phyloP scores from a whole-genome alignment of 2,888 invertebrate species.

The Hartigia nigra region DNA sequence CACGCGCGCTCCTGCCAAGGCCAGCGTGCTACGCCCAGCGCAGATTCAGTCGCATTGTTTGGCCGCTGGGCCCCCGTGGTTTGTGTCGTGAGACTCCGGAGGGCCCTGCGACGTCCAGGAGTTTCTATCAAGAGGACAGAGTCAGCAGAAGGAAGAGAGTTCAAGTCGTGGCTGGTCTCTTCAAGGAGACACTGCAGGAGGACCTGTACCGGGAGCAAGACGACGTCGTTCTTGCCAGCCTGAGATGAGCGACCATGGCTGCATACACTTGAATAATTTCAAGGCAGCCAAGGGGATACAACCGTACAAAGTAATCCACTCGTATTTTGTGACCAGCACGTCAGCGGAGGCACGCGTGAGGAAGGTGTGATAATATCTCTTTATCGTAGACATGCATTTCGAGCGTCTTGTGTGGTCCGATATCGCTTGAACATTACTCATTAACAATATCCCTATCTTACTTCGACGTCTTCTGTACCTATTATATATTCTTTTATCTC shows the following conservation, averaged over 20 bases:
- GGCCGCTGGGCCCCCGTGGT: slow-evolving; percentile 29
- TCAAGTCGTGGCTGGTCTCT: slow-evolving; percentile 35
- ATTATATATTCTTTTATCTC: slow-evolving; percentile 1
- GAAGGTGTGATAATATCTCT: slow-evolving; percentile 73
- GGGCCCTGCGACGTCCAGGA: slow-evolving; percentile 36
- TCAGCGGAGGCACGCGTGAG: slow-evolving; percentile 83
- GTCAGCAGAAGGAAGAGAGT: slow-evolving; percentile 48
- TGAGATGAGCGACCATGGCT: slow-evolving; percentile 77
- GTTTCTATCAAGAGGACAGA: neutral
- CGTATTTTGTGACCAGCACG: slow-evolving; percentile 86
- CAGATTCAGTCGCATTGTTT: slow-evolving; percentile 27
- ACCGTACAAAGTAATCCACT: slow-evolving; percentile 83
- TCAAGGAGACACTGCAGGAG: neutral
- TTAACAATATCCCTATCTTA: neutral
- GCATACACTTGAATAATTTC: slow-evolving; percentile 83
- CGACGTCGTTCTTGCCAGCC: slow-evolving; percentile 38
- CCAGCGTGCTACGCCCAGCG: slow-evolving; percentile 56
- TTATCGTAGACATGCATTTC: slow-evolving; percentile 17
- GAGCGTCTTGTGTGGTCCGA: neutral
- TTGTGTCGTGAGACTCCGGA: slow-evolving; percentile 45
- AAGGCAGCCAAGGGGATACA: slow-evolving; percentile 81
- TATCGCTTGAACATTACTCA: neutral
- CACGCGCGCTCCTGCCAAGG: slow-evolving; percentile 54
- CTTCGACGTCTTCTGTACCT: slow-evolving; percentile 7
- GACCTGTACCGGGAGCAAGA: neutral